Evolutionary conservation across 2,888 invertebrate genomes (phyloP).

Genomic region (Ernsta delagoae): DNA sequence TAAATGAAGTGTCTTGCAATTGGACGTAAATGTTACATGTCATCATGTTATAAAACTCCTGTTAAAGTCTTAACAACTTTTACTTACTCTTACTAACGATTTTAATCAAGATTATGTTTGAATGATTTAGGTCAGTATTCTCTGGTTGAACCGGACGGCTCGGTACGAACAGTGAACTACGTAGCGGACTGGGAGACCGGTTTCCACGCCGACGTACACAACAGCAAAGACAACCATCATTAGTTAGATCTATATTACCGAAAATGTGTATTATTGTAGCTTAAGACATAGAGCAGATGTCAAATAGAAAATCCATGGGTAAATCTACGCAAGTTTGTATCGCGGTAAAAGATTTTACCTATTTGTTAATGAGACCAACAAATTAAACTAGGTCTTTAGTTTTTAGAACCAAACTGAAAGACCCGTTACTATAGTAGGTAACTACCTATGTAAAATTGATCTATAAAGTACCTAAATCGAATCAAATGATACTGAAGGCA

Average conservation of each 20-base stretch:
- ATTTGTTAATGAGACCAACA: too few species aligned
- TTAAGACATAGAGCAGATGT: slow-evolving; percentile 9
- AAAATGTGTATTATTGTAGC: slow-evolving; percentile 20
- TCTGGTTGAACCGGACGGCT: slow-evolving; percentile 90
- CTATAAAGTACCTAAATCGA: too few species aligned
- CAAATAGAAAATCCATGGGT: slow-evolving; percentile 7
- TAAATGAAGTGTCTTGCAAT: background rate
- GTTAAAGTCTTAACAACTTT: slow-evolving; percentile 10
- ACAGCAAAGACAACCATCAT: slow-evolving; percentile 84
- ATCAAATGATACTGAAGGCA: too few species aligned
- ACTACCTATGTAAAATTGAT: too few species aligned
- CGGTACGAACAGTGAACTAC: slow-evolving; percentile 88
- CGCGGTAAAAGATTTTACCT: too few species aligned
- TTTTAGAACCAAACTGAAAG: too few species aligned
- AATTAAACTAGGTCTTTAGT: too few species aligned
- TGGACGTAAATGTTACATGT: slow-evolving; percentile 1
- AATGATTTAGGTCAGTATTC: slow-evolving; percentile 84
- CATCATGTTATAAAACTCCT: background rate
- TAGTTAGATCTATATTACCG: slow-evolving; percentile 54
- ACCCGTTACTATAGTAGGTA: too few species aligned
- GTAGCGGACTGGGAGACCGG: slow-evolving; percentile 92
- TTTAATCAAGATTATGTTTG: slow-evolving; percentile 32
- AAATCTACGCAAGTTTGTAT: too few species aligned
- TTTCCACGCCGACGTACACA: slow-evolving; percentile 90
- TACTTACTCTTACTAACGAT: slow-evolving; percentile 24